Conservation (phyloP, 1,140 invertebrate genomes). For the Monomorium pharaonis region DNA sequence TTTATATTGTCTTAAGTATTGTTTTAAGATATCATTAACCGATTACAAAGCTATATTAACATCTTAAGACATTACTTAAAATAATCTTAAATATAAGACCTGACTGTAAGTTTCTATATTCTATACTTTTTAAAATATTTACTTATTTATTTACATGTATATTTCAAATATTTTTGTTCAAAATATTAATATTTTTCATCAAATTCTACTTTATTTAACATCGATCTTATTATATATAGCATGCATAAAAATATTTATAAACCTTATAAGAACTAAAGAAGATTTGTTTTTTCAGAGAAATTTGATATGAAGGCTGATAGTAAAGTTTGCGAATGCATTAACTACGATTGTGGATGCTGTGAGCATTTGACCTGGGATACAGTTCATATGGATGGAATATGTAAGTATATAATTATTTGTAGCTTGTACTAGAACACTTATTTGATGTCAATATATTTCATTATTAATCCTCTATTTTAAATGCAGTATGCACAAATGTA, state of each 20-base stretch:
- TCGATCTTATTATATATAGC: no score
- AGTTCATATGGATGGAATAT: constrained; percentile 42
- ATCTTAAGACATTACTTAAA: no score
- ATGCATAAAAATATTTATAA: not conserved
- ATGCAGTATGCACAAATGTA: constrained; percentile 77
- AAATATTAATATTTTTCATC: not conserved
- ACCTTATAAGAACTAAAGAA: not conserved
- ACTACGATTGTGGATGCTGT: constrained; percentile 69
- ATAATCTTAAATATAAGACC: no score
- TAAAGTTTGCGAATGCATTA: constrained; percentile 53
- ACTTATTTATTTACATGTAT: no score
- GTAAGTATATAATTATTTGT: constrained; percentile 50
- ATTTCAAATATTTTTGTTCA: no score
- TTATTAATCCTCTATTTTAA: constrained; percentile 55
- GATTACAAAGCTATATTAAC: no score
- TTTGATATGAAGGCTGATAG: not conserved
- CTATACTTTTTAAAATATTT: no score
- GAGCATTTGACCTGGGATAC: constrained; percentile 6
- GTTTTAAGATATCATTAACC: no score
- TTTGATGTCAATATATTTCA: constrained; percentile 19
- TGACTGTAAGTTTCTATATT: no score
- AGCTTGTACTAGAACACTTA: not conserved
- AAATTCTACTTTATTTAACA: not conserved
- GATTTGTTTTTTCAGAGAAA: not conserved
- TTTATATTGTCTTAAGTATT: no score